phyloP scores from a whole-genome alignment of 2,113 vertebrate species.

The Ploceus nigricollis region DNA sequence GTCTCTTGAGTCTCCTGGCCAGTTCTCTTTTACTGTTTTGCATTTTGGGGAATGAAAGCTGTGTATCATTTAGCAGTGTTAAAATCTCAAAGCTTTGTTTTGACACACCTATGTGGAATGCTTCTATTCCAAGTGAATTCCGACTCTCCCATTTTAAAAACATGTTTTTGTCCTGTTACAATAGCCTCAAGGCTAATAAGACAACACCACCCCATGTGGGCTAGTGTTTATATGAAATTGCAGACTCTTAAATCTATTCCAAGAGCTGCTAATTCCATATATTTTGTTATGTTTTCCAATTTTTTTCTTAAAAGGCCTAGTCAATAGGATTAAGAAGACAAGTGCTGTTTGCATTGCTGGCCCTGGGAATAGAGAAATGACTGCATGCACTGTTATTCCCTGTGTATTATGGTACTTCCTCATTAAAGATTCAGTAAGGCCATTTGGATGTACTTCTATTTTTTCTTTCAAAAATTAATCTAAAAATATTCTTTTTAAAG shows the following conservation, averaged over 20 bases:
- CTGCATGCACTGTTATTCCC: accelerated
- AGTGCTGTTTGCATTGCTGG: neutral
- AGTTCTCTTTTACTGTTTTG: neutral
- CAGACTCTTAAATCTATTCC: neutral
- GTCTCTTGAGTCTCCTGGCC: neutral
- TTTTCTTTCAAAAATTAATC: neutral
- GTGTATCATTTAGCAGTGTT: neutral
- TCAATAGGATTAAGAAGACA: neutral
- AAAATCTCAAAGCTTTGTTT: neutral
- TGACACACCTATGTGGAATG: neutral
- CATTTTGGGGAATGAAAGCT: neutral
- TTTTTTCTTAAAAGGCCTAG: neutral
- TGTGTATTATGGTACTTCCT: neutral
- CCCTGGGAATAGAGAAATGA: neutral
- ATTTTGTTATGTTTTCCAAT: neutral
- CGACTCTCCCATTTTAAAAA: neutral
- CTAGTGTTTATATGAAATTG: neutral
- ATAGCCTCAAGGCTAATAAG: neutral
- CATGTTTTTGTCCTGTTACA: neutral
- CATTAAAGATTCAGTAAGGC: neutral
- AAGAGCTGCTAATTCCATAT: neutral
- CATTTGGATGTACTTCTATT: neutral
- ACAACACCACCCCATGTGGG: accelerated
- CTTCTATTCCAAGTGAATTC: neutral
- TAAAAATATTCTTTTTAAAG: neutral